Conservation (phyloP, 2,797 vertebrate genomes). For the Poecile montanus region DNA sequence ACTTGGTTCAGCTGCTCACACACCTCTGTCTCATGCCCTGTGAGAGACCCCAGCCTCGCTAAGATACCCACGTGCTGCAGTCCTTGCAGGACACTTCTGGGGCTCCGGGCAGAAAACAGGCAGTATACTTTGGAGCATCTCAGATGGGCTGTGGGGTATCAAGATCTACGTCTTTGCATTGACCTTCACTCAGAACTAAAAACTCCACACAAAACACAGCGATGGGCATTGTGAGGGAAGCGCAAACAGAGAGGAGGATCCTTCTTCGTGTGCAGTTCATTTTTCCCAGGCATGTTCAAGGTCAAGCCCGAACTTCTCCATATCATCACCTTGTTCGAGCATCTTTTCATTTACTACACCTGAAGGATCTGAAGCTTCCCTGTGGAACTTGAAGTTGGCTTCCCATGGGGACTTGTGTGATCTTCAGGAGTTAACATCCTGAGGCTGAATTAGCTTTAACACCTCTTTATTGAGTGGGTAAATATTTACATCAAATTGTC, state of each 20-base stretch:
- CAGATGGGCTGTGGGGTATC: not conserved
- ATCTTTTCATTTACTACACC: not conserved
- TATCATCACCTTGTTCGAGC: not conserved
- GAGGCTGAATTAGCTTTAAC: constrained; percentile 40
- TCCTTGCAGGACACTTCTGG: not conserved
- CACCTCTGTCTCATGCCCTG: not conserved
- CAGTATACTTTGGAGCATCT: not conserved
- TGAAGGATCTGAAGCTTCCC: not conserved
- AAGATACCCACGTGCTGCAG: fast-evolving
- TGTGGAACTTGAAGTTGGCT: not conserved
- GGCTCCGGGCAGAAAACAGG: not conserved
- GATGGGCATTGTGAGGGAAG: not conserved
- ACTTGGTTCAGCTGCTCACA: not conserved
- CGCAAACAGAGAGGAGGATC: not conserved
- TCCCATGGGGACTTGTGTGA: not conserved
- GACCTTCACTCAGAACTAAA: not conserved
- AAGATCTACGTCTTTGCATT: not conserved
- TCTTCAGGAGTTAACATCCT: constrained; percentile 49
- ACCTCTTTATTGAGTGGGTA: constrained; percentile 48
- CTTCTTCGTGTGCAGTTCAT: not conserved
- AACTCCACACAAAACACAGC: not conserved
- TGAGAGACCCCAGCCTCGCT: not conserved
- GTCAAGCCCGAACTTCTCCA: constrained; percentile 1
- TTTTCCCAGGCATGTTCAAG: not conserved
- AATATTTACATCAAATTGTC: constrained; percentile 62